Conservation (phyloP, 2,113 vertebrate species). For the Ceyx melanurus region DNA sequence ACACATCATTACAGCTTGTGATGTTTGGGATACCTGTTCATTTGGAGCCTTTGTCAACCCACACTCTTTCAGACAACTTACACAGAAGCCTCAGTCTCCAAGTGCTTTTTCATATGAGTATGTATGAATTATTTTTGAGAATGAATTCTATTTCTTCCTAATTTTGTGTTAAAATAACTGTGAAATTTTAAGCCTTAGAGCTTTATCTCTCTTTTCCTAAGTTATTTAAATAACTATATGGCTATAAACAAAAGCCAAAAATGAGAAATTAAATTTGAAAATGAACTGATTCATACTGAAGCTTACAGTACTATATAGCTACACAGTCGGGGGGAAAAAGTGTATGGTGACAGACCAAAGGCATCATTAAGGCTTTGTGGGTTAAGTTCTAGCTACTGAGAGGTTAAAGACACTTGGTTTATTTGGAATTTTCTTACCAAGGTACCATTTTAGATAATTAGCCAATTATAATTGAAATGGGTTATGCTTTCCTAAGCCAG, state of each 20-base stretch:
- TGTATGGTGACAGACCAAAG: neutral
- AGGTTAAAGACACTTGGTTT: neutral
- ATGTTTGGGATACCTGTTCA: neutral
- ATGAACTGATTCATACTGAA: neutral
- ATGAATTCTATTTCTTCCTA: neutral
- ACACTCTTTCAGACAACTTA: neutral
- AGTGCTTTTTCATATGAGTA: neutral
- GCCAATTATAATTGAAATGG: neutral
- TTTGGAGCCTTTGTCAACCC: neutral
- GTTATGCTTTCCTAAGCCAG: neutral
- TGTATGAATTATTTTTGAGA: neutral
- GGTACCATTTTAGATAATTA: neutral
- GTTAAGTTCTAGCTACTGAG: neutral
- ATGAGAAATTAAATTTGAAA: neutral
- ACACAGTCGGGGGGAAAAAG: neutral
- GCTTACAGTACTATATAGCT: neutral
- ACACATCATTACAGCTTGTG: slow-evolving; percentile 9
- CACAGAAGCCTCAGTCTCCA: neutral
- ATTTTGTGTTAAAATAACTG: neutral
- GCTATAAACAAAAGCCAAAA: neutral
- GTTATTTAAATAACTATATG: neutral
- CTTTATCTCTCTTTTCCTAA: neutral
- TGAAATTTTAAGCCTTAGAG: neutral
- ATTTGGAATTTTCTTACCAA: neutral
- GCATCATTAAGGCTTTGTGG: neutral